Conservation (phyloP, 2,888 invertebrate genomes). For the Pasiphila rectangulata region DNA sequence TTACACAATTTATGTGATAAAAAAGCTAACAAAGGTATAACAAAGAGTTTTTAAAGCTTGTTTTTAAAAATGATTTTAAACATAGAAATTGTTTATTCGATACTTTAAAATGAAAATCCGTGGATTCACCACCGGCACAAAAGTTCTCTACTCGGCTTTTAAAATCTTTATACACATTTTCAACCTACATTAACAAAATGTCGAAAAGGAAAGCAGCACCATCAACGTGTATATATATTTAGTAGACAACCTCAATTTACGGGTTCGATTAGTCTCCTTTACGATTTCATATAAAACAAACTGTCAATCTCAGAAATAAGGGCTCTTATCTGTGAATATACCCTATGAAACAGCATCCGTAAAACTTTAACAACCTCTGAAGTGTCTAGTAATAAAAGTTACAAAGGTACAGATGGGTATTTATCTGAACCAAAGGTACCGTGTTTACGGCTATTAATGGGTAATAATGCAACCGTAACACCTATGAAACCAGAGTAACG, state of each 20-base stretch:
- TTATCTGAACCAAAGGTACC: background rate
- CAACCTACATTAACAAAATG: too few relatives aligned
- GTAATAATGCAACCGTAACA: slow-evolving; percentile 37
- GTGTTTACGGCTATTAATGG: slow-evolving; percentile 7
- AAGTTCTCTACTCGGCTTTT: too few relatives aligned
- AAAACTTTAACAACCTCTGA: slow-evolving; percentile 35
- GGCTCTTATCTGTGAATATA: slow-evolving; percentile 3
- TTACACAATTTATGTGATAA: too few relatives aligned
- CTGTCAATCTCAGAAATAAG: slow-evolving; percentile 6
- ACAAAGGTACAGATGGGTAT: slow-evolving; percentile 6
- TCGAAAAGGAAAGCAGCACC: background rate
- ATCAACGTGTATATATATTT: background rate
- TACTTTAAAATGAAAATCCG: too few relatives aligned
- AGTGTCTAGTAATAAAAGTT: slow-evolving; percentile 36
- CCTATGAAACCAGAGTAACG: too few relatives aligned
- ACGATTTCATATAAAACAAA: background rate
- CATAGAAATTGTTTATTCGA: too few relatives aligned
- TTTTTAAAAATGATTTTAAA: too few relatives aligned
- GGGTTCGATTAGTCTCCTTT: slow-evolving; percentile 21
- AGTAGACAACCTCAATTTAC: background rate
- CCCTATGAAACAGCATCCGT: slow-evolving; percentile 36
- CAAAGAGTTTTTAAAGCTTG: too few relatives aligned
- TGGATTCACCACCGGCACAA: too few relatives aligned
- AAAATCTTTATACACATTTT: too few relatives aligned
- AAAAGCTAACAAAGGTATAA: too few relatives aligned